Conservation (phyloP, 2,888 invertebrate species). For the Dasysyrphus albostriatus region DNA sequence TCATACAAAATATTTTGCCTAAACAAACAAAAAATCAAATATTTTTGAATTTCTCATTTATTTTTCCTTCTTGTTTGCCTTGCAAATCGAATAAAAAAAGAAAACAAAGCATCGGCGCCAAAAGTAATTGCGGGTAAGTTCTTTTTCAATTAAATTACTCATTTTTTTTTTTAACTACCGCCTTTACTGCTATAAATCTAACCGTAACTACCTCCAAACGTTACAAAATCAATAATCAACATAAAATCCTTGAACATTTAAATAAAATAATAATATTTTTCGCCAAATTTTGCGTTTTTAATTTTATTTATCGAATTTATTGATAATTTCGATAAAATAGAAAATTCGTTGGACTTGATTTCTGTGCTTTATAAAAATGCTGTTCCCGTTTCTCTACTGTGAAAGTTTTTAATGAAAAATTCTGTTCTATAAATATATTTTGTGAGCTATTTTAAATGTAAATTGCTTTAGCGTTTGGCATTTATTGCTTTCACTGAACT, state of each 20-base stretch:
- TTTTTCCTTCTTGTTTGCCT: slow-evolving; percentile 43
- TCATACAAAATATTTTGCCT: slow-evolving; percentile 8
- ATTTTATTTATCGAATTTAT: not conserved
- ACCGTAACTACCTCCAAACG: slow-evolving; percentile 37
- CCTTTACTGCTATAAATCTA: slow-evolving; percentile 41
- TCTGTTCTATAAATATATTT: slow-evolving; percentile 7
- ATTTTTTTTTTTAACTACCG: slow-evolving; percentile 22
- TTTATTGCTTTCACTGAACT: slow-evolving; percentile 28
- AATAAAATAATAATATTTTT: slow-evolving; percentile 13
- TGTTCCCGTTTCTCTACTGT: slow-evolving; percentile 13
- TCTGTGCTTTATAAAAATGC: slow-evolving; percentile 25
- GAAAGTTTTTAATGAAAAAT: slow-evolving; percentile 7
- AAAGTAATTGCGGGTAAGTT: slow-evolving; percentile 44
- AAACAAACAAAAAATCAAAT: slow-evolving; percentile 13
- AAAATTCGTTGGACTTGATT: slow-evolving; percentile 13
- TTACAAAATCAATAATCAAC: slow-evolving; percentile 29
- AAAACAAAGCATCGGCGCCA: slow-evolving; percentile 40
- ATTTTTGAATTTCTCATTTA: slow-evolving; percentile 38
- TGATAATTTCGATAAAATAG: slow-evolving; percentile 15
- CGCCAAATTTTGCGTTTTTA: slow-evolving; percentile 26
- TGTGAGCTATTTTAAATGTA: slow-evolving; percentile 22
- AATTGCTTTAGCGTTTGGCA: slow-evolving; percentile 29
- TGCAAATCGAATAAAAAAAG: slow-evolving; percentile 38
- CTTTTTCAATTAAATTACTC: slow-evolving; percentile 12
- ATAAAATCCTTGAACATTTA: not conserved